phyloP scores from a whole-genome alignment of 1,140 invertebrate species.

The Drosophila melanogaster region DNA sequence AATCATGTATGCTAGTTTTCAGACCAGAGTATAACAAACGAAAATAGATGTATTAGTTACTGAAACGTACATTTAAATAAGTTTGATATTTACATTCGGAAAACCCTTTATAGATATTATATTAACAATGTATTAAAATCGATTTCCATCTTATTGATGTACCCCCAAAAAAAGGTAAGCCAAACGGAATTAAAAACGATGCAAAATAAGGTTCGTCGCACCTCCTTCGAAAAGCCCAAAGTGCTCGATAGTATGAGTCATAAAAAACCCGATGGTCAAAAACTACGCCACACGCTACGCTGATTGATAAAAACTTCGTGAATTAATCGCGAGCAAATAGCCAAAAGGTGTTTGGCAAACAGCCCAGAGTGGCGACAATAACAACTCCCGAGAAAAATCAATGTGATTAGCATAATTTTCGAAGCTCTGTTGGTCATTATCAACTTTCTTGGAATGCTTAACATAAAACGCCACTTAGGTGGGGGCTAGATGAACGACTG shows the following conservation, averaged over 20 bases:
- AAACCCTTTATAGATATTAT: no score
- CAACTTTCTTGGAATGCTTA: constrained; percentile 79
- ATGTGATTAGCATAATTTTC: constrained; percentile 73
- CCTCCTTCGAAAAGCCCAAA: constrained; percentile 41
- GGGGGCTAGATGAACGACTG: constrained; percentile 14
- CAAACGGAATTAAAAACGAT: constrained; percentile 38
- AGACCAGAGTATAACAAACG: no score
- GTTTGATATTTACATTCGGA: no score
- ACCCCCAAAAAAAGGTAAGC: neutral
- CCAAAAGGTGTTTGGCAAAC: constrained; percentile 64
- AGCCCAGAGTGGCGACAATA: constrained; percentile 18
- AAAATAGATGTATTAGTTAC: no score
- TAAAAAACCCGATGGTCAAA: constrained; percentile 74
- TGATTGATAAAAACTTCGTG: constrained; percentile 60
- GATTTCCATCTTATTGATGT: neutral
- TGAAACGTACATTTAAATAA: no score
- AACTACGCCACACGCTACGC: constrained; percentile 32
- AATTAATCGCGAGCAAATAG: constrained; percentile 43
- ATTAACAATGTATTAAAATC: neutral
- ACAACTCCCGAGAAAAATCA: constrained; percentile 38
- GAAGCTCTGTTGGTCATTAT: constrained; percentile 47
- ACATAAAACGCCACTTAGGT: constrained; percentile 72
- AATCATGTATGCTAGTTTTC: no score
- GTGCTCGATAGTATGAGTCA: constrained; percentile 44
- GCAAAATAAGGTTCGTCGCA: constrained; percentile 40